Conservation (phyloP, 2,797 vertebrate species). For the Syngnathus acus region DNA sequence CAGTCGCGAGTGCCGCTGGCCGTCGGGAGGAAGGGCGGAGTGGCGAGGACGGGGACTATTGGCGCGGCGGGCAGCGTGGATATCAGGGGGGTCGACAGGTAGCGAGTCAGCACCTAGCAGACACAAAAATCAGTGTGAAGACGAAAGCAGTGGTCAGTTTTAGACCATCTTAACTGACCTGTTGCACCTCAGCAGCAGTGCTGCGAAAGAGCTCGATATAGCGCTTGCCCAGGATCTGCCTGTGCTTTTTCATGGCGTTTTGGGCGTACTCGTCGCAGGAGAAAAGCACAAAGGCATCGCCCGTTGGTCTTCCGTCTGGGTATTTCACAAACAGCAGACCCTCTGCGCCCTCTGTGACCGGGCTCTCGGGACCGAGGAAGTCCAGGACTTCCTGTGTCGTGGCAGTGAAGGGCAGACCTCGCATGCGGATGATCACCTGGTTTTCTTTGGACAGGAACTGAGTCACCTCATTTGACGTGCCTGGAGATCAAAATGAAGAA, state of each 20-base stretch:
- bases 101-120: constrained; percentile 85
- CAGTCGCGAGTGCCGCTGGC: constrained; percentile 80
- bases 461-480: constrained; percentile 92
- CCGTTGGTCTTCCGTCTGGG: constrained; percentile 90
- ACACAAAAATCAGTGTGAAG: constrained; percentile 2
- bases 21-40: constrained; percentile 78
- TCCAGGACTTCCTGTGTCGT: constrained; percentile 82
- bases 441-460: constrained; percentile 95
- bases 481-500: constrained; percentile 45
- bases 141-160: neutral
- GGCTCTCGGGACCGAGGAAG: constrained; percentile 86
- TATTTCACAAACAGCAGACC: constrained; percentile 96
- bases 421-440: constrained; percentile 91
- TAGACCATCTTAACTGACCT: constrained; percentile 52
- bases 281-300: constrained; percentile 93
- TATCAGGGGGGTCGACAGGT: constrained; percentile 87
- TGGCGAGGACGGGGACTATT: constrained; percentile 73
- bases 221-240: constrained; percentile 92
- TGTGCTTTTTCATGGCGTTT: constrained; percentile 91
- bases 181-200: constrained; percentile 92
- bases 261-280: constrained; percentile 94
- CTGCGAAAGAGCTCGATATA: constrained; percentile 96
- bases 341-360: constrained; percentile 82
- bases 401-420: constrained; percentile 88
- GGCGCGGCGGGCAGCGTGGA: constrained; percentile 82